Conservation (phyloP, 2,888 invertebrate species). For the Eulithis testata region DNA sequence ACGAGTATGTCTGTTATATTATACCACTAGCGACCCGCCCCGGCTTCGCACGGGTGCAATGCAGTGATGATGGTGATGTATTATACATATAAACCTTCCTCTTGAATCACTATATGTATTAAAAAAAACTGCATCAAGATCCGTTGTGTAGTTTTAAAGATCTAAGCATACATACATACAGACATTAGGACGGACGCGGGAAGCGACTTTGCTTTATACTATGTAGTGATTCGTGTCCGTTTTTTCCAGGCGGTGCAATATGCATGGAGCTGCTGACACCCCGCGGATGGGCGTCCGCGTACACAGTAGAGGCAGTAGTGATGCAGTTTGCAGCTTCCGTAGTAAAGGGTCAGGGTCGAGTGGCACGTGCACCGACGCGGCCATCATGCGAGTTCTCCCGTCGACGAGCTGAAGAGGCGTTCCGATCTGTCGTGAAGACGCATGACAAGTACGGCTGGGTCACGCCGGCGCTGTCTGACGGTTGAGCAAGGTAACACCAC, state of each 20-base stretch:
- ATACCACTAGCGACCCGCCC: too few species aligned
- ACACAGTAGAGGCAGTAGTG: slow-evolving; percentile 94
- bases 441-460: slow-evolving; percentile 97
- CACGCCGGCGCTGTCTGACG: slow-evolving; percentile 93
- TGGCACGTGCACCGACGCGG: slow-evolving; percentile 91
- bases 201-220: too few species aligned
- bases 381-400: slow-evolving; percentile 91
- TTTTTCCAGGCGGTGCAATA: slow-evolving; percentile 89
- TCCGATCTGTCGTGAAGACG: slow-evolving; percentile 93
- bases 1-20: too few species aligned
- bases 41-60: too few species aligned
- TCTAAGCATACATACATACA: too few species aligned
- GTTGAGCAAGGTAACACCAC: slow-evolving; percentile 80
- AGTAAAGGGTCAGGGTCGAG: slow-evolving; percentile 94
- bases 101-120: too few species aligned
- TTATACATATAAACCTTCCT: too few species aligned
- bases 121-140: too few species aligned
- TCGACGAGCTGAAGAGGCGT: slow-evolving; percentile 94
- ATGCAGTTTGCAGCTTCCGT: slow-evolving; percentile 96
- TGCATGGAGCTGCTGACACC: slow-evolving; percentile 95
- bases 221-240: too few species aligned
- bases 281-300: slow-evolving; percentile 94
- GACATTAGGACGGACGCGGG: too few species aligned
- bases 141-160: too few species aligned
- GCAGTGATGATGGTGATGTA: too few species aligned